Conservation (phyloP, 2,888 invertebrate genomes). For the Branchipolynoe longqiensis region DNA sequence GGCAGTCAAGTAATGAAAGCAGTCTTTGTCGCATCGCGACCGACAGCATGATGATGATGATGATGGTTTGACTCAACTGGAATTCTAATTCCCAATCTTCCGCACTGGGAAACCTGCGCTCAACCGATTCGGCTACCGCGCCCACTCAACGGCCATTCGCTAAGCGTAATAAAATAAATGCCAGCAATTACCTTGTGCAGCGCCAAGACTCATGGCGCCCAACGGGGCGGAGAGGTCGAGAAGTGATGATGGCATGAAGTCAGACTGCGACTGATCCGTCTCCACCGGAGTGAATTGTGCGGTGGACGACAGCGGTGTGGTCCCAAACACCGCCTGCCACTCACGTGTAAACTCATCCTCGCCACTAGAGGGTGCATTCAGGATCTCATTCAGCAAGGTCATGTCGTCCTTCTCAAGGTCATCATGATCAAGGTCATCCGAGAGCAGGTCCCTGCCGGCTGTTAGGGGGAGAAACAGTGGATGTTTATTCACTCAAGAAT, state of each 20-base stretch:
- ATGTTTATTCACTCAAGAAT: no score
- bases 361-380: constrained; percentile 80
- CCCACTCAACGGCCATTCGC: no score
- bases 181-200: not conserved
- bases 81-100: no score
- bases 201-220: constrained; percentile 50
- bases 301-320: constrained; percentile 62
- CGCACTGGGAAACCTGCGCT: no score
- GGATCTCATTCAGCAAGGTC: constrained; percentile 82
- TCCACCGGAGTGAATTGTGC: constrained; percentile 71
- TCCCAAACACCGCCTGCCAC: constrained; percentile 81
- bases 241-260: constrained; percentile 82
- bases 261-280: constrained; percentile 71
- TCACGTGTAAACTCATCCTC: constrained; percentile 80
- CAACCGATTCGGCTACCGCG: no score
- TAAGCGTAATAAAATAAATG: no score
- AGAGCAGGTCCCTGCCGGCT: constrained; percentile 77
- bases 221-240: constrained; percentile 77
- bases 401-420: constrained; percentile 82
- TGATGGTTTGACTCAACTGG: no score
- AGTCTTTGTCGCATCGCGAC: no score
- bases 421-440: constrained; percentile 77
- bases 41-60: no score
- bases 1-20: no score
- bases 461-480: no score